These are phyloP conservation scores for Sebastes steindachneri DNA, from an alignment of 2,797 vertebrate species.

Conservation along the genomic window DNA sequence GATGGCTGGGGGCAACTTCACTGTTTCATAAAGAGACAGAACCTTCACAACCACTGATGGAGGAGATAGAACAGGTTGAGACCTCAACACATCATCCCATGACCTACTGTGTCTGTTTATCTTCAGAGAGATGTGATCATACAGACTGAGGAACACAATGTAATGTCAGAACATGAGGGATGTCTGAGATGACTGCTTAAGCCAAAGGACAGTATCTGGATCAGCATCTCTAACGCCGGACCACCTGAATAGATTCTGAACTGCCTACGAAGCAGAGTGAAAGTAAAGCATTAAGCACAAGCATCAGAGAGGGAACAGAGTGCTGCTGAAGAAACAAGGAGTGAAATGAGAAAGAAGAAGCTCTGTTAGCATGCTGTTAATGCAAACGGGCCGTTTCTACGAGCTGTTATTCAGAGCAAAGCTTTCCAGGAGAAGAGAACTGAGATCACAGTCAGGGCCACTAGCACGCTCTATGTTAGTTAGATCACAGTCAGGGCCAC, in stretches of 20 bases:
- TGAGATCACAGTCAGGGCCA: not conserved
- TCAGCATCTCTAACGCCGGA: constrained; percentile 14
- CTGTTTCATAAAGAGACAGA: constrained; percentile 50
- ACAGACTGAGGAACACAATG: not conserved
- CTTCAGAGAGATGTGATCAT: not conserved
- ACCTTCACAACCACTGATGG: not conserved
- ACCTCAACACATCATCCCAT: not conserved
- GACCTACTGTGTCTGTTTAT: not conserved
- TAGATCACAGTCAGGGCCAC: not conserved
- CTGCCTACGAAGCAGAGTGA: constrained; percentile 7
- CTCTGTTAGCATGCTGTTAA: constrained; percentile 60
- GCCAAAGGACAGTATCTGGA: constrained; percentile 10
- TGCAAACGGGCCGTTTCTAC: constrained; percentile 36
- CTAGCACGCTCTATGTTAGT: not conserved
- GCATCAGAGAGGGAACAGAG: constrained; percentile 19
- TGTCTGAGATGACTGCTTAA: constrained; percentile 16
- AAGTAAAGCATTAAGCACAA: constrained; percentile 43
- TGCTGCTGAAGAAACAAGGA: constrained; percentile 18
- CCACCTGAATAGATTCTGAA: not conserved
- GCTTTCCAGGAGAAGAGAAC: not conserved
- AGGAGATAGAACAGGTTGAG: not conserved
- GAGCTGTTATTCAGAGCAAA: constrained; percentile 3
- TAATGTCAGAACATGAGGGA: not conserved
- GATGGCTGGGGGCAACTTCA: constrained; percentile 70
- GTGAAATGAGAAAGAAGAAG: constrained; percentile 42